A percentile compares a stretch with the other conserved stretches of the same genome.
Evolutionary conservation across 2,797 vertebrate species (phyloP).

Genomic region (Phaenicophaeus curvirostris): DNA sequence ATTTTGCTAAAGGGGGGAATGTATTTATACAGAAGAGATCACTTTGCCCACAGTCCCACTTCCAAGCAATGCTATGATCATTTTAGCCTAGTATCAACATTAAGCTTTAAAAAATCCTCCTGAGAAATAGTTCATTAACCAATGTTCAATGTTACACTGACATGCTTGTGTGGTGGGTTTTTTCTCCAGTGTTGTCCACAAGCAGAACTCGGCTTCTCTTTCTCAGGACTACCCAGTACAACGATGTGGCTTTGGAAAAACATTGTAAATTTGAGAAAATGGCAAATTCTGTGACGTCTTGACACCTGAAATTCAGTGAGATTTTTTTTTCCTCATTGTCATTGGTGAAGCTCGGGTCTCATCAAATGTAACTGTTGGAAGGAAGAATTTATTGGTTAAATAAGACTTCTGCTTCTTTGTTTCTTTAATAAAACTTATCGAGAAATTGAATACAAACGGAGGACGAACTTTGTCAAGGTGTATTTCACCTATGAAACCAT

Average conservation of each 20-base stretch:
- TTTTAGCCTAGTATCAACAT: not conserved
- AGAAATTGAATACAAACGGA: not conserved
- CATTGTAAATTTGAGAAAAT: not conserved
- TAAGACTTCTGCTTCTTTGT: not conserved
- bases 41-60: not conserved
- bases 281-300: not conserved
- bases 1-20: not conserved
- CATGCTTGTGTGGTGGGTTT: fast-evolving
- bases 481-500: not conserved
- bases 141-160: not conserved
- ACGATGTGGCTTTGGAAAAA: not conserved
- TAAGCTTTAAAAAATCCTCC: not conserved
- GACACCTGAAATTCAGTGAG: not conserved
- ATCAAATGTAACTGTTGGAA: not conserved
- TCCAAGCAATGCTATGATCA: not conserved
- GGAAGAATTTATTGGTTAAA: not conserved
- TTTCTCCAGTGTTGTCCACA: not conserved
- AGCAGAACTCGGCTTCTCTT: not conserved
- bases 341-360: not conserved
- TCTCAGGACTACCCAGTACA: no score
- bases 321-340: not conserved
- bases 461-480: not conserved
- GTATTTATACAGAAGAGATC: not conserved
- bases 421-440: not conserved
- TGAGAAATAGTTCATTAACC: not conserved